These are phyloP conservation scores for Frankliniella intonsa DNA, from an alignment of 2,888 invertebrate species.

Conservation along the genomic window DNA sequence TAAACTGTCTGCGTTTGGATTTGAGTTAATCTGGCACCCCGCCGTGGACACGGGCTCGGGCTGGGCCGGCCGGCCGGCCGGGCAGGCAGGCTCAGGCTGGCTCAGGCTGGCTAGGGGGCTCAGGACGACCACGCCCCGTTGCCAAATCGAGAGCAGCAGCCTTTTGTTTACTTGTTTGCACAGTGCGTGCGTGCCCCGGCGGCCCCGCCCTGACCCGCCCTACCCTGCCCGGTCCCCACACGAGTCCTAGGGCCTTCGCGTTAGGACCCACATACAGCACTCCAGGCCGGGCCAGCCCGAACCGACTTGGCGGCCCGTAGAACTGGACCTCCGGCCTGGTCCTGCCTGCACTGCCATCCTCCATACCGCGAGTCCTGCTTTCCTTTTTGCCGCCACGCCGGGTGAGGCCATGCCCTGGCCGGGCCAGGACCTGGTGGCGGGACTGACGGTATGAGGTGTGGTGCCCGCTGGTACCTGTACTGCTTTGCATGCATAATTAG, in stretches of 20 bases:
- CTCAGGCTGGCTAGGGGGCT: neutral
- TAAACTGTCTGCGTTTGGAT: neutral
- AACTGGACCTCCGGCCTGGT: no score
- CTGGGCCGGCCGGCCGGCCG: neutral
- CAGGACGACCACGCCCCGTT: neutral
- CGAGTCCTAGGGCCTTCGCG: neutral
- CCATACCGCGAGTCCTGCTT: no score
- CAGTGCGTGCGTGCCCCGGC: no score
- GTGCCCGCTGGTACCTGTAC: neutral
- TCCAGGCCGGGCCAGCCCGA: neutral
- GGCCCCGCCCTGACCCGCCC: neutral
- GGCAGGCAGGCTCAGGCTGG: no score
- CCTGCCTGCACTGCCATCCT: no score
- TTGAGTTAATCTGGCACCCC: conserved; percentile 3
- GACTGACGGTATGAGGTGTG: no score
- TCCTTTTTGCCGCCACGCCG: no score
- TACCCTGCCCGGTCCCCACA: neutral
- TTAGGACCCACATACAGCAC: neutral
- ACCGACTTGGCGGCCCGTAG: neutral
- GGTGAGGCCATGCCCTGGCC: no score
- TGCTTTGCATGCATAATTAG: neutral
- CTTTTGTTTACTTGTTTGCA: no score
- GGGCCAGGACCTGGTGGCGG: no score
- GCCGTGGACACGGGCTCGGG: neutral
- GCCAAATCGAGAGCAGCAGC: neutral